Conservation (phyloP, 2,888 invertebrate genomes). For the Plebejus argus region DNA sequence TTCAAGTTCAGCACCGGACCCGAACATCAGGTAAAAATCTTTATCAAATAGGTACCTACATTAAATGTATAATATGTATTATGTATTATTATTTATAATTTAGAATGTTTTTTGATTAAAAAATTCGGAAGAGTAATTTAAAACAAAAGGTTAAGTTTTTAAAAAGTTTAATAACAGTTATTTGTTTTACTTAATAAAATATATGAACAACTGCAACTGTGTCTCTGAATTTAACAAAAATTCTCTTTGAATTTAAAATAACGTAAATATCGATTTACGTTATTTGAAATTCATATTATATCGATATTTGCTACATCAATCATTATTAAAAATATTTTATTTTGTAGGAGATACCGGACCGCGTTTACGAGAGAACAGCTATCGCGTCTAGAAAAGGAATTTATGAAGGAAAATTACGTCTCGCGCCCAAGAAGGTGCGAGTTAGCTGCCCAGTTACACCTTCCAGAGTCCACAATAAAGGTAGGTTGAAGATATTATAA, state of each 20-base stretch:
- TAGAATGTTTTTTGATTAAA: neutral
- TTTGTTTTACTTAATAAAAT: no score
- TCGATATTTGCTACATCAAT: no score
- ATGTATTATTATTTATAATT: neutral
- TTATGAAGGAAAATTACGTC: constrained; percentile 98
- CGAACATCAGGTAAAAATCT: constrained; percentile 66
- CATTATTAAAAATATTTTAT: constrained; percentile 33
- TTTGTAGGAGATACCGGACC: constrained; percentile 91
- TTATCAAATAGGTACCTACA: neutral
- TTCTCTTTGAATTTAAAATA: no score
- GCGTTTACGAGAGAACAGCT: constrained; percentile 98
- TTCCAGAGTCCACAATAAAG: constrained; percentile 99
- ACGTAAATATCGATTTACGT: no score
- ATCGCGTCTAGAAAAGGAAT: constrained; percentile 95
- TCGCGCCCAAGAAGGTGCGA: constrained; percentile 97
- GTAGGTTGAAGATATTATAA: constrained; percentile 79
- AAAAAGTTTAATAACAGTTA: no score
- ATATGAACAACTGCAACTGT: no score
- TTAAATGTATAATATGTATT: neutral
- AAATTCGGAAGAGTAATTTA: no score
- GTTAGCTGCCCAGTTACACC: constrained; percentile 93
- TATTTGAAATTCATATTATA: no score
- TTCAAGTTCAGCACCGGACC: constrained; percentile 66
- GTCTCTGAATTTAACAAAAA: no score
- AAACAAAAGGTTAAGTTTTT: no score